These are phyloP conservation scores for Triplophysa yarkandensis DNA, from an alignment of 2,797 vertebrate genomes.

Conservation along the genomic window DNA sequence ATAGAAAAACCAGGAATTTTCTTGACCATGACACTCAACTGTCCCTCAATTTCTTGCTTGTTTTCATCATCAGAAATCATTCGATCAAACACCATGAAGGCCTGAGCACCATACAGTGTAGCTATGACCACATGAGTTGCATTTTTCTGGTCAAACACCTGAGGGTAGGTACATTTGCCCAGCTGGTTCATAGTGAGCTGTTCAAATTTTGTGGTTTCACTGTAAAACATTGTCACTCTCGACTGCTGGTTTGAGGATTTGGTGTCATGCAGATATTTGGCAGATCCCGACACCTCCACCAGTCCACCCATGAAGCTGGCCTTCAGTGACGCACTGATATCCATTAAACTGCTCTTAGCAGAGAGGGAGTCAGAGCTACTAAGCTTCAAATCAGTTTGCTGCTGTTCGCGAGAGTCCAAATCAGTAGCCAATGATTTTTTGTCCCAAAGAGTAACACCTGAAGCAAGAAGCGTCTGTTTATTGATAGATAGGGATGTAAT, in stretches of 20 bases:
- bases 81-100: conserved; percentile 52
- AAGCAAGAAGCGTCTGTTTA: conserved; percentile 6
- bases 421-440: background rate
- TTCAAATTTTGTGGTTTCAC: conserved; percentile 35
- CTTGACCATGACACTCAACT: conserved; percentile 35
- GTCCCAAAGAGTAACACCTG: conserved; percentile 52
- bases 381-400: conserved; percentile 31
- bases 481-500: background rate
- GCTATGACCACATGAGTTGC: conserved; percentile 53
- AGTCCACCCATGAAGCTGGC: conserved; percentile 48
- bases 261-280: conserved; percentile 42
- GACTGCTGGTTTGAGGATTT: conserved; percentile 46
- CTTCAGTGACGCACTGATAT: conserved; percentile 48
- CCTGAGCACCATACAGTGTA: conserved; percentile 46
- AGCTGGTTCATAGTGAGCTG: conserved; percentile 45
- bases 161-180: conserved; percentile 10
- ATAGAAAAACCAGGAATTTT: conserved; percentile 20
- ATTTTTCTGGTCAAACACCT: conserved; percentile 40
- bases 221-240: conserved; percentile 51
- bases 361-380: conserved; percentile 40
- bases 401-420: conserved; percentile 19
- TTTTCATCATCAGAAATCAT: conserved; percentile 1
- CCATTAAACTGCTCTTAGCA: conserved; percentile 38
- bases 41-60: conserved; percentile 19
- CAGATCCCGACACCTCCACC: conserved; percentile 52